Percentiles rank a stretch among this genome's conserved stretches.
Conservation (phyloP, 2,797 vertebrate genomes). For the Pterois miles region DNA sequence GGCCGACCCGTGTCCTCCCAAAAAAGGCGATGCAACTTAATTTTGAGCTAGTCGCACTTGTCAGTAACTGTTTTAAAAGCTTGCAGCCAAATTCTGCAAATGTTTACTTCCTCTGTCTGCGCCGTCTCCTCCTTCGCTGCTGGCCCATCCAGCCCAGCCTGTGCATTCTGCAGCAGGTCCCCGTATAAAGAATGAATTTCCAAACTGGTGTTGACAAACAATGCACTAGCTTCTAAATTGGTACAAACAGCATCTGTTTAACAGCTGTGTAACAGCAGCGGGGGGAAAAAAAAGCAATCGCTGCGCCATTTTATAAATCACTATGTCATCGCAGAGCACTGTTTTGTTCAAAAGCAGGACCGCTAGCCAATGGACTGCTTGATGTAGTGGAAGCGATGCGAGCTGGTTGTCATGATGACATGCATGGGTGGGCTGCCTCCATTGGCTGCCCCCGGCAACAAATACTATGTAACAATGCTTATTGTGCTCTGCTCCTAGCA, state of each 20-base stretch:
- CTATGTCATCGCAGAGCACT: slow-evolving; percentile 68
- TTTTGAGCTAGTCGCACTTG: slow-evolving; percentile 40
- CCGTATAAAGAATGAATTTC: slow-evolving; percentile 79
- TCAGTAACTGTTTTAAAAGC: slow-evolving; percentile 63
- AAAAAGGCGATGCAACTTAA: slow-evolving; percentile 60
- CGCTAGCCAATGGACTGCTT: slow-evolving; percentile 69
- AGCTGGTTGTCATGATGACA: slow-evolving; percentile 68
- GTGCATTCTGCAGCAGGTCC: slow-evolving; percentile 53
- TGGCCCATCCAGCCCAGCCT: slow-evolving; percentile 23
- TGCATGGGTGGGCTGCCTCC: slow-evolving; percentile 58
- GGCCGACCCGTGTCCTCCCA: slow-evolving; percentile 40
- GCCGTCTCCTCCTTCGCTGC: slow-evolving; percentile 1
- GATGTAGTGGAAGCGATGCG: slow-evolving; percentile 72
- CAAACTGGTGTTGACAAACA: slow-evolving; percentile 84
- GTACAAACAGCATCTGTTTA: slow-evolving; percentile 85
- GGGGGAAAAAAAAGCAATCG: slow-evolving; percentile 62
- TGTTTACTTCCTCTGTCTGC: slow-evolving; percentile 27
- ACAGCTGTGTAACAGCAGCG: slow-evolving; percentile 80
- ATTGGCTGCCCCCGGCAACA: slow-evolving; percentile 47
- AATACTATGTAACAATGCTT: slow-evolving; percentile 28
- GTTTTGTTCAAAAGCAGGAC: slow-evolving; percentile 67
- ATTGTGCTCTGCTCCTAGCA: slow-evolving; percentile 26
- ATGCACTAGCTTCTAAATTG: slow-evolving; percentile 80
- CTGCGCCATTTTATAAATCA: slow-evolving; percentile 79
- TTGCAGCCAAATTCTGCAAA: slow-evolving; percentile 41